Percentiles rank a stretch among this genome's conserved stretches.
Conservation (phyloP, 2,888 invertebrate genomes). For the Neelides folsomi region DNA sequence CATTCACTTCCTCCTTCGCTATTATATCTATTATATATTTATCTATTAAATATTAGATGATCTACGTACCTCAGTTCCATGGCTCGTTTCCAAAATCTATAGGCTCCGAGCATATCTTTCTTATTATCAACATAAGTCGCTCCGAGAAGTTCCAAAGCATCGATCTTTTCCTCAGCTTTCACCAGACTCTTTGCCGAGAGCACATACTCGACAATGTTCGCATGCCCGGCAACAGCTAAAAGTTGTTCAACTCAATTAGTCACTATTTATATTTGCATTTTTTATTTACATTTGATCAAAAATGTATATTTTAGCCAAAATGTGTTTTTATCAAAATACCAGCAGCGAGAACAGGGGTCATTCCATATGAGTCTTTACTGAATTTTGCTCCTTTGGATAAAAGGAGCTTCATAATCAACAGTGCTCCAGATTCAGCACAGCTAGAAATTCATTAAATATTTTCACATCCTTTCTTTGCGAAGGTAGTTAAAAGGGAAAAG, state of each 20-base stretch:
- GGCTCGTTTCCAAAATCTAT: conserved; percentile 78
- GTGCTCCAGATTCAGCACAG: conserved; percentile 65
- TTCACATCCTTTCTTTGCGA: too few relatives aligned
- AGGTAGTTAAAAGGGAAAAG: too few relatives aligned
- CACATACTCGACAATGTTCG: conserved; percentile 82
- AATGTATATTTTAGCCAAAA: too few relatives aligned
- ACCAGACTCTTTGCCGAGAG: conserved; percentile 59
- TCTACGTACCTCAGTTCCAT: conserved; percentile 63
- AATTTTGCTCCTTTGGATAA: conserved; percentile 76
- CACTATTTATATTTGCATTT: background rate
- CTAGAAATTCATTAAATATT: too few relatives aligned
- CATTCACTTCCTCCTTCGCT: too few relatives aligned
- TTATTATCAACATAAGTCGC: conserved; percentile 95
- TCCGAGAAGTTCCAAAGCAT: conserved; percentile 79
- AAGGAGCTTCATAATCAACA: conserved; percentile 80
- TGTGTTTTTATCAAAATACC: conserved; percentile 44
- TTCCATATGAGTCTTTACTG: conserved; percentile 88
- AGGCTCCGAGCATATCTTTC: conserved; percentile 79
- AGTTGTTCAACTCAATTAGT: background rate
- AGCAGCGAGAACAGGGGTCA: conserved; percentile 89
- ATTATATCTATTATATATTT: too few relatives aligned
- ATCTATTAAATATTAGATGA: too few relatives aligned
- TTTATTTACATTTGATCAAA: too few relatives aligned
- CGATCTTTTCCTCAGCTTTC: conserved; percentile 63
- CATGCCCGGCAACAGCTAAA: conserved; percentile 66